phyloP scores from a whole-genome alignment of 2,797 vertebrate genomes.

The Pseudomugil tenellus region DNA sequence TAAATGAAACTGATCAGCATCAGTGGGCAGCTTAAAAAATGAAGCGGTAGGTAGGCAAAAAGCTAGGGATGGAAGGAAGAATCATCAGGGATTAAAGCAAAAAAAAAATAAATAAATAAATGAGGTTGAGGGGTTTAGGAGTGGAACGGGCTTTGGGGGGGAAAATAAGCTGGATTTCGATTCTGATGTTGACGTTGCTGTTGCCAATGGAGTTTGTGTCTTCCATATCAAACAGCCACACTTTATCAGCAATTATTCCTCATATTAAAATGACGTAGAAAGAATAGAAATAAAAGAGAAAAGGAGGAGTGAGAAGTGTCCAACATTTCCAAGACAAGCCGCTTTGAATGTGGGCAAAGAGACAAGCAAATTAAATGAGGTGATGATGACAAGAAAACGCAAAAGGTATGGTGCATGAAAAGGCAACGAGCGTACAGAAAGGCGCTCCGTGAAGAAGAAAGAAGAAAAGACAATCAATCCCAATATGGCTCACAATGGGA shows the following conservation, averaged over 20 bases:
- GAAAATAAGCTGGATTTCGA: slow-evolving; percentile 27
- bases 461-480: slow-evolving; percentile 32
- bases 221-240: slow-evolving; percentile 80
- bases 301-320: background rate
- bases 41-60: slow-evolving; percentile 56
- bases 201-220: slow-evolving; percentile 68
- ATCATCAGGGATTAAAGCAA: slow-evolving; percentile 36
- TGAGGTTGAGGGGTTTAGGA: slow-evolving; percentile 18
- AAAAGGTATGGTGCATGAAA: slow-evolving; percentile 9
- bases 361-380: slow-evolving; percentile 1
- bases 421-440: slow-evolving; percentile 18
- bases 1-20: slow-evolving; percentile 68
- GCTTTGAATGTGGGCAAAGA: slow-evolving; percentile 54
- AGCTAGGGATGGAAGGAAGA: slow-evolving; percentile 21
- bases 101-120: slow-evolving; percentile 13
- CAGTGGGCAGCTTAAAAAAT: slow-evolving; percentile 65
- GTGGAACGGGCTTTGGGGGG: slow-evolving; percentile 29
- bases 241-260: slow-evolving; percentile 66
- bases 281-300: slow-evolving; percentile 19
- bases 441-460: background rate
- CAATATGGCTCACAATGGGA: slow-evolving; percentile 41
- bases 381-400: slow-evolving; percentile 18
- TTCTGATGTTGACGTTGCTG: slow-evolving; percentile 57
- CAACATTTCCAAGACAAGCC: slow-evolving; percentile 56
- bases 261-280: slow-evolving; percentile 49